Base-by-base conservation (phyloP, 2,113 vertebrate genomes). In the Larimichthys polyactis region DNA sequence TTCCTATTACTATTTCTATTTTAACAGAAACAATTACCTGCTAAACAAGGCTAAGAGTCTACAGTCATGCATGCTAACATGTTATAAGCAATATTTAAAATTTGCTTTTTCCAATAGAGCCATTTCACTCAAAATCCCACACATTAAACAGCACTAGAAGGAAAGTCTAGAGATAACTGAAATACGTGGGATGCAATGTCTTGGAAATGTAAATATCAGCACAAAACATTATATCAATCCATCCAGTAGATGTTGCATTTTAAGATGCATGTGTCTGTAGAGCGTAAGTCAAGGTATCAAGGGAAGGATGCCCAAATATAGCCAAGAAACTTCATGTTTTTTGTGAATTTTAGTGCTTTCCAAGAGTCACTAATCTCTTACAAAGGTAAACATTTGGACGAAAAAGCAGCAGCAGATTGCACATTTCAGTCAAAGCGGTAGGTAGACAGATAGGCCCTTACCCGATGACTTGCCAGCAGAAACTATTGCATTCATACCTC, bases 401-500 rank as follows among this genome's bases (percentile, higher is more conserved):
- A 16, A 20, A 29, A 29, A 9, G 22, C 43, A 60, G 20, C 14
- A 44, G 1, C n/a, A 15, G 7, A 11, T 54, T 4, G 32, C 22
- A 72, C 24, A 36, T 49, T 22, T 22, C 24, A 63, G 15, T n/a
- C 19, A 69, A 4, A 36, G 5, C 22, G 22, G 54, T 29, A 19
- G 16, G 8, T 11, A 54, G 7, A 14, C 2, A 24, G 19, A n/a
- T 29, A 22, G 1, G 6, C 46, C 27, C 52, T 64, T 49, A 70
- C 3, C 20, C 6, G 10, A 70, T 65, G 4, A 19, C 63, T 69
- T 60, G 55, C 36, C 15, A 40, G 32, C 44, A 44, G 20, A 79
- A 75, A 70, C 69, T 15, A 60, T 62, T 59, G 27, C 20, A 1
- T 79, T 64, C 20, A 40, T 32, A 44, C 11, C 14, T 60, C 46